Conservation (phyloP, 2,888 invertebrate species). For the Xestia xanthographa region DNA sequence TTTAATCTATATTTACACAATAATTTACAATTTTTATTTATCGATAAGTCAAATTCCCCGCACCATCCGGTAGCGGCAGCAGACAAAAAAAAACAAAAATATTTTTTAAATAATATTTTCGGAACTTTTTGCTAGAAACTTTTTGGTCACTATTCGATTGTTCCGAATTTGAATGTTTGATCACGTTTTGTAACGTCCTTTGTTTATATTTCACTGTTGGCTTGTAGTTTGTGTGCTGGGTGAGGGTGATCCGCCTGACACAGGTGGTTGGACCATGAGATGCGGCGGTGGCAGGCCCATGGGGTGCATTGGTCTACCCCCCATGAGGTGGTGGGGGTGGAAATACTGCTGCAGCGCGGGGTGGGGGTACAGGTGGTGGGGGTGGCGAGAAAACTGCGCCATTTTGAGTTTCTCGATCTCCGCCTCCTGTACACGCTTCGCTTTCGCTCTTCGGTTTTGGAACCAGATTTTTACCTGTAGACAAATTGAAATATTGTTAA, state of each 20-base stretch:
- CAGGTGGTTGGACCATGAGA: constrained; percentile 87
- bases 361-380: constrained; percentile 91
- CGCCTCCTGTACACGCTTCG: constrained; percentile 99
- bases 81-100: constrained; percentile 47
- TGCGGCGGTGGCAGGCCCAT: constrained; percentile 87
- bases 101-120: constrained; percentile 23
- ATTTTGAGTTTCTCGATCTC: constrained; percentile 99
- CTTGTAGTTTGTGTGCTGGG: constrained; percentile 81
- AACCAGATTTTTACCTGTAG: constrained; percentile 97
- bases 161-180: constrained; percentile 53
- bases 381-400: constrained; percentile 92
- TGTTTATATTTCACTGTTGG: constrained; percentile 72
- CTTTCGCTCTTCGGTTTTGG: constrained; percentile 98
- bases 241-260: constrained; percentile 84
- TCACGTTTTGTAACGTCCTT: constrained; percentile 63
- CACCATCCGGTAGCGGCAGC: constrained; percentile 61
- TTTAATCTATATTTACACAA: constrained; percentile 75
- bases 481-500: constrained; percentile 79
- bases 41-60: constrained; percentile 48
- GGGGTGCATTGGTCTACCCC: constrained; percentile 86
- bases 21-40: constrained; percentile 74
- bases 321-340: constrained; percentile 91
- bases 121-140: constrained; percentile 27
- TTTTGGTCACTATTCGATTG: constrained; percentile 45
- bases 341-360: constrained; percentile 92